A percentile compares a stretch with the other conserved stretches of the same genome.
Conservation (phyloP, 2,797 vertebrate species). For the Buceros bicornis region DNA sequence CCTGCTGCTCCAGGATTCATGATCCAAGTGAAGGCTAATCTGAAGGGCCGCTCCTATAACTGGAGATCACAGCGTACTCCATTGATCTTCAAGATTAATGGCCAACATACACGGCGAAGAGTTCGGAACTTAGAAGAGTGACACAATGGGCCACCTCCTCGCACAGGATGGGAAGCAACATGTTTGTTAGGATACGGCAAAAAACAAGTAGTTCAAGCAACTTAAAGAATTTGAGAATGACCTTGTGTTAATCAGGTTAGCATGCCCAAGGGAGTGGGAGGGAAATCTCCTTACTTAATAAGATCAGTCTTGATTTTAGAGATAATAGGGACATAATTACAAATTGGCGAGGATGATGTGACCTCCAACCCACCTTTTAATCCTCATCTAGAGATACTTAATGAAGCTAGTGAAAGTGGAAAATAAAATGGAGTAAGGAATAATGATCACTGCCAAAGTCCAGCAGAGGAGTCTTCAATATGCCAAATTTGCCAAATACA, state of each 20-base stretch:
- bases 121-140: not conserved
- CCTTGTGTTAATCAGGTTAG: slow-evolving; percentile 74
- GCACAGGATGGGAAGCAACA: not conserved
- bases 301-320: slow-evolving; percentile 77
- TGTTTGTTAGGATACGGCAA: slow-evolving; percentile 32
- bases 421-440: slow-evolving; percentile 35
- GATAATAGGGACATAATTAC: slow-evolving; percentile 74
- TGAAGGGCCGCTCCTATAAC: not conserved
- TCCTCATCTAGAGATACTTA: slow-evolving; percentile 49
- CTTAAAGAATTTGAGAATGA: slow-evolving; percentile 60
- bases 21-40: not conserved
- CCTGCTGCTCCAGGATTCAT: not conserved
- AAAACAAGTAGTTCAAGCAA: slow-evolving; percentile 71
- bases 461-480: not conserved
- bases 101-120: not conserved
- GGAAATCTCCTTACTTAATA: slow-evolving; percentile 76
- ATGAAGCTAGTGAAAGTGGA: slow-evolving; percentile 54
- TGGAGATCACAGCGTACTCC: not conserved
- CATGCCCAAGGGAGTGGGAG: slow-evolving; percentile 62
- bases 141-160: not conserved
- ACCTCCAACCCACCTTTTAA: slow-evolving; percentile 68
- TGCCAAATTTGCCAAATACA: not conserved
- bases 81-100: not conserved
- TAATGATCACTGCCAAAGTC: not conserved
- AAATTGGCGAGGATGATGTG: slow-evolving; percentile 64